A percentile compares a stretch with the other conserved stretches of the same genome.
These are phyloP conservation scores for Spodoptera littoralis DNA, from an alignment of 2,888 invertebrate genomes.

Conservation along the genomic window DNA sequence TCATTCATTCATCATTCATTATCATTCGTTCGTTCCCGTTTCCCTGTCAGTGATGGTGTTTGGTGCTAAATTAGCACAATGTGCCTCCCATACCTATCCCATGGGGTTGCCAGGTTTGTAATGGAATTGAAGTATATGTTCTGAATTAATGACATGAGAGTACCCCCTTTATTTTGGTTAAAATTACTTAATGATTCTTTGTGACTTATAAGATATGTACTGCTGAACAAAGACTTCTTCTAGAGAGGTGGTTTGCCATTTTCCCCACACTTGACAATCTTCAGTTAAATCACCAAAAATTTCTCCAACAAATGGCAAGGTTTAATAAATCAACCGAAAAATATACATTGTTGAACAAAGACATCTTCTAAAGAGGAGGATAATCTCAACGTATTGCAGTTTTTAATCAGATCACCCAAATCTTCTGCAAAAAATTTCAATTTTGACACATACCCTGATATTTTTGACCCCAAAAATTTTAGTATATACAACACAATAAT, in stretches of 20 bases:
- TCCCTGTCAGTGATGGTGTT: constrained; percentile 52
- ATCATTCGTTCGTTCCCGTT: constrained; percentile 1
- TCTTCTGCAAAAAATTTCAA: too few relatives aligned
- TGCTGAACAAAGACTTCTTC: too few relatives aligned
- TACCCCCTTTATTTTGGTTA: neutral
- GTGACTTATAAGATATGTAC: neutral
- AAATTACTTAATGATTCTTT: neutral
- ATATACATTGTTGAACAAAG: too few relatives aligned
- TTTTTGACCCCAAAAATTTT: neutral
- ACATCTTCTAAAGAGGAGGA: too few relatives aligned
- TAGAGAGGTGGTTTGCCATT: too few relatives aligned
- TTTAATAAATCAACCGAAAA: too few relatives aligned
- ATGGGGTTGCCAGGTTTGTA: constrained; percentile 45
- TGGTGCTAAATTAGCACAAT: constrained; percentile 22
- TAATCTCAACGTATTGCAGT: too few relatives aligned
- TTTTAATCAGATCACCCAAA: too few relatives aligned
- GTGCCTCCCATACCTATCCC: constrained; percentile 28
- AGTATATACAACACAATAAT: constrained; percentile 16
- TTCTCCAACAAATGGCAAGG: too few relatives aligned
- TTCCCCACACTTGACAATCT: too few relatives aligned
- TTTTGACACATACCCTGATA: neutral
- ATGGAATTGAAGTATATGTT: constrained; percentile 6
- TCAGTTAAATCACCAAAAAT: too few relatives aligned
- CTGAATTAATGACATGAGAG: neutral
- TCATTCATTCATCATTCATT: neutral